phyloP scores from a whole-genome alignment of 2,113 vertebrate genomes.

The Cololabis saira region DNA sequence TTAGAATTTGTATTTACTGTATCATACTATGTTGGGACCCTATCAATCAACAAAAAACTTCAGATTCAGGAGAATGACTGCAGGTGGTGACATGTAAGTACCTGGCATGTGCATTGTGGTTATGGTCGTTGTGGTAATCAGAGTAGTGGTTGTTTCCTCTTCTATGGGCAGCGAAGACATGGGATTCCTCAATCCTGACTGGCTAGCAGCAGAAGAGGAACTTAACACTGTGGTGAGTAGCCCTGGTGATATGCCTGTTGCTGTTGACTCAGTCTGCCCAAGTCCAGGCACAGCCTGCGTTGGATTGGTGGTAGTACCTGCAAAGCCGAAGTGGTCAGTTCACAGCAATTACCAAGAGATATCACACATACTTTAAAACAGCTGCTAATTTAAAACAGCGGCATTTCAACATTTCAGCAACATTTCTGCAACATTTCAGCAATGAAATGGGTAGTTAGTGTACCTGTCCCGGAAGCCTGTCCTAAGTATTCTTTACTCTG shows the following conservation, averaged over 20 bases:
- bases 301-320: conserved; percentile 82
- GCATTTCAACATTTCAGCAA: too few relatives aligned
- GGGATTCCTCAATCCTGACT: conserved; percentile 57
- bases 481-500: conserved; percentile 86
- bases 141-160: conserved; percentile 92
- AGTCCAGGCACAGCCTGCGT: conserved; percentile 79
- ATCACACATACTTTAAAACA: neutral
- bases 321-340: conserved; percentile 21
- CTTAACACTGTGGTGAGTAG: conserved; percentile 83
- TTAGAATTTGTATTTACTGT: too few relatives aligned
- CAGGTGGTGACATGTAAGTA: conserved; percentile 49
- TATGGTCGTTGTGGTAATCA: conserved; percentile 92
- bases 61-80: neutral
- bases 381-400: too few relatives aligned
- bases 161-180: conserved; percentile 81
- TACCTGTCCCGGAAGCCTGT: conserved; percentile 83
- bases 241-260: conserved; percentile 78
- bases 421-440: too few relatives aligned
- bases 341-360: neutral
- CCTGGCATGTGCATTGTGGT: conserved; percentile 92
- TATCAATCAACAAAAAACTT: neutral
- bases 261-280: conserved; percentile 61
- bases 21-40: neutral
- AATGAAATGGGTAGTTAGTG: neutral
- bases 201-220: conserved; percentile 71